Evolutionary conservation across 2,797 vertebrate species (phyloP).

Genomic region (Crocidura indochinensis): DNA sequence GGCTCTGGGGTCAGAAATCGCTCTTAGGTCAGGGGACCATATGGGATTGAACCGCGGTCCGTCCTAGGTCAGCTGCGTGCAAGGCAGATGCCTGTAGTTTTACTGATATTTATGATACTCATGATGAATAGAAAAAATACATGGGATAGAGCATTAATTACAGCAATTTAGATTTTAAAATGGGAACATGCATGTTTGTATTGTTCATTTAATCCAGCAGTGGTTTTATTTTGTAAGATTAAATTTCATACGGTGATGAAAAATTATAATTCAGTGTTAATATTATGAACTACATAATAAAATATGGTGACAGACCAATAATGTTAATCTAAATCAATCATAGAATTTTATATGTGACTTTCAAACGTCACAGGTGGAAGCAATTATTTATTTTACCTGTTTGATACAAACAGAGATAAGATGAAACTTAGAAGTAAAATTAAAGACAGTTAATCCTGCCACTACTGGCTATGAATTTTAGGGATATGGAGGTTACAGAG

Average conservation of each 20-base stretch:
- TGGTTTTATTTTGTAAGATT: constrained; percentile 62
- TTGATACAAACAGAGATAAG: constrained; percentile 52
- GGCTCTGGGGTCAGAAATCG: no score
- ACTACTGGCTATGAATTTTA: background rate
- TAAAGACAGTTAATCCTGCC: constrained; percentile 18
- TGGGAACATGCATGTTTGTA: constrained; percentile 68
- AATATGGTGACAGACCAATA: constrained; percentile 57
- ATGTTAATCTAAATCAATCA: constrained; percentile 58
- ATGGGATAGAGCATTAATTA: constrained; percentile 14
- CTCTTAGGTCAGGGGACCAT: no score
- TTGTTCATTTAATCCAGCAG: constrained; percentile 65
- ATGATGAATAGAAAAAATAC: background rate
- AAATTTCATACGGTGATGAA: constrained; percentile 60
- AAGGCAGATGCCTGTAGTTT: background rate
- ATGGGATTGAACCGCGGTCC: no score
- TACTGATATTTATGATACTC: constrained; percentile 10
- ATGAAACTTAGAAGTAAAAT: constrained; percentile 60
- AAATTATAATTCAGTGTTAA: constrained; percentile 67
- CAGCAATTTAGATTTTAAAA: constrained; percentile 60
- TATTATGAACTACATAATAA: constrained; percentile 65
- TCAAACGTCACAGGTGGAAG: constrained; percentile 59
- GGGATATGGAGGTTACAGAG: background rate
- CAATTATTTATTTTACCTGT: constrained; percentile 69
- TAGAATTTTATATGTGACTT: constrained; percentile 65
- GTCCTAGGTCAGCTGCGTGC: no score